Evolutionary conservation across 1,140 invertebrate species (phyloP), one percentile per base, ranked within the genome.

Genomic region (Dryas iulia): DNA sequence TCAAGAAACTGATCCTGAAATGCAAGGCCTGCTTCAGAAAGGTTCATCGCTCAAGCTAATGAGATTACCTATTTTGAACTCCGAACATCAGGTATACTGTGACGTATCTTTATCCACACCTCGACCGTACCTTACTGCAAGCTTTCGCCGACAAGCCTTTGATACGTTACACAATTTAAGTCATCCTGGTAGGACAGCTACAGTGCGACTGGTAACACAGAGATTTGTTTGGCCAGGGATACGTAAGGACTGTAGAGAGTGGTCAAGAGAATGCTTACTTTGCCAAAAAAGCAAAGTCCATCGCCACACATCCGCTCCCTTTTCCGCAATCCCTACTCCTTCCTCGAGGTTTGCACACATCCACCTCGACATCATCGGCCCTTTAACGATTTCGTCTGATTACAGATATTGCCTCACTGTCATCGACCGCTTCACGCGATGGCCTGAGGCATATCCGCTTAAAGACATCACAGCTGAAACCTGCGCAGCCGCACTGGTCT

Each of bases 191-290:
- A 26, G 11, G 0, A 68, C 67, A 61, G 79, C 79, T 56, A 83
- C 88, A 10, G 60, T 62, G 6, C 81, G 83, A 68, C 66, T 92
- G 24, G 76, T 93, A 0, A 62, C 75, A 11, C 31, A 86, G 58
- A 59, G 81, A 63, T 93, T 78, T 66, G 83, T 93, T 10, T 93
- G 92, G 92, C 92, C 90, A 66, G 56, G 56, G 64, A 52, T 53
- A n/a, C n/a, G n/a, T n/a, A n/a, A n/a, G n/a, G n/a, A n/a, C n/a
- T n/a, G n/a, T n/a, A n/a, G n/a, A n/a, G n/a, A n/a, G n/a, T n/a
- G n/a, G n/a, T n/a, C n/a, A n/a, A n/a, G n/a, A n/a, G n/a, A n/a
- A n/a, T n/a, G n/a, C n/a, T n/a, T n/a, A n/a, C n/a, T n/a, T n/a
- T n/a, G n/a, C n/a, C n/a, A n/a, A n/a, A n/a, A n/a, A n/a, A n/a